Percentiles rank a stretch among this genome's conserved stretches.
Conservation (phyloP, 2,888 invertebrate species). For the Oasisia sp. region DNA sequence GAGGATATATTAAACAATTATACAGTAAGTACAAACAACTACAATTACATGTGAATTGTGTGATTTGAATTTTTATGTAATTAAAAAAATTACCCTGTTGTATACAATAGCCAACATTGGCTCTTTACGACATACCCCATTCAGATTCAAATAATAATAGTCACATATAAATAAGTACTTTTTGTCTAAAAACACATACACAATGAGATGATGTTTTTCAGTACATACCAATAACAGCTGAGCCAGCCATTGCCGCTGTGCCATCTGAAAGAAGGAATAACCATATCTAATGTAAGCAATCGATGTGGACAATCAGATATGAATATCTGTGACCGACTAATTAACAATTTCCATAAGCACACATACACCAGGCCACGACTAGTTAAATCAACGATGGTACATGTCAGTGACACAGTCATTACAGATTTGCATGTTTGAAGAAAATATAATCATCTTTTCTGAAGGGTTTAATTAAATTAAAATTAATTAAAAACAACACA, state of each 20-base stretch:
- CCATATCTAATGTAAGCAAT: neutral
- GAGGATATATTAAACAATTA: neutral
- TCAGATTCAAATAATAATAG: constrained; percentile 19
- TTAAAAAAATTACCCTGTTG: too few species aligned
- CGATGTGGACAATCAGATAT: neutral
- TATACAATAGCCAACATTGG: too few species aligned
- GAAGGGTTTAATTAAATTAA: neutral
- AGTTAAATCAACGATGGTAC: too few species aligned
- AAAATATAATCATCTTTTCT: neutral
- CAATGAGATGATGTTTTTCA: neutral
- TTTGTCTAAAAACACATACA: neutral
- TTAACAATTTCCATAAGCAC: neutral
- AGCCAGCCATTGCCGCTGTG: constrained; percentile 77
- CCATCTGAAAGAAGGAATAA: constrained; percentile 65
- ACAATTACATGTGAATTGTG: neutral
- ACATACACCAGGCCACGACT: too few species aligned
- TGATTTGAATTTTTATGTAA: neutral
- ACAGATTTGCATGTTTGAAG: neutral
- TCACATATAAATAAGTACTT: neutral
- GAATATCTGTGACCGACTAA: neutral
- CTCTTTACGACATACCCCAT: too few species aligned
- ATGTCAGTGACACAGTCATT: neutral
- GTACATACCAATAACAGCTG: constrained; percentile 85
- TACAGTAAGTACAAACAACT: neutral
- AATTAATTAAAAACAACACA: neutral